A percentile compares a stretch with the other conserved stretches of the same genome.
These are phyloP conservation scores for Steinernema feltiae DNA, from an alignment of 1,140 invertebrate species.

Conservation along the genomic window DNA sequence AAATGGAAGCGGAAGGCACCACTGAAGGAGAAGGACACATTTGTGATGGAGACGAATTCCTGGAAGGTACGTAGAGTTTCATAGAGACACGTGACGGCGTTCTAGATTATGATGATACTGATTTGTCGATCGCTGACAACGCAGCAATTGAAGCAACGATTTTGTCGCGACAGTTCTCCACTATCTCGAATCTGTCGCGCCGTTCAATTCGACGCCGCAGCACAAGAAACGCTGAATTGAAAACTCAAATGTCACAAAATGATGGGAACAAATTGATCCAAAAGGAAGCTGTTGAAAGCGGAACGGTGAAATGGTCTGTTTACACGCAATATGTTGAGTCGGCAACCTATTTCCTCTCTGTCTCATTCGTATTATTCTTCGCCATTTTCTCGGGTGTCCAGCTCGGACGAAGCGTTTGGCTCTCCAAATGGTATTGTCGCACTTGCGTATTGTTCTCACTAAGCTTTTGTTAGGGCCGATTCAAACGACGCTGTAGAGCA, in stretches of 20 bases:
- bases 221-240: background rate
- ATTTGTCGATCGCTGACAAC: slow-evolving; percentile 23
- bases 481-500: slow-evolving; percentile 32
- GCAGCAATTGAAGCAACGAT: slow-evolving; percentile 14
- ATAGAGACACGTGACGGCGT: background rate
- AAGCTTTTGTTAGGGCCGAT: slow-evolving; percentile 21
- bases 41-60: slow-evolving; percentile 22
- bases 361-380: slow-evolving; percentile 34
- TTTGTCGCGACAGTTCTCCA: slow-evolving; percentile 27
- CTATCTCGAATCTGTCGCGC: slow-evolving; percentile 27
- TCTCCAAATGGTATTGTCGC: slow-evolving; percentile 45
- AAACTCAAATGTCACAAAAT: background rate
- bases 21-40: slow-evolving; percentile 14
- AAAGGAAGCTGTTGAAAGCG: slow-evolving; percentile 38
- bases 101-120: slow-evolving; percentile 29
- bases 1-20: slow-evolving; percentile 1
- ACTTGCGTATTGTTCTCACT: background rate
- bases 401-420: slow-evolving; percentile 39
- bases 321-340: slow-evolving; percentile 41
- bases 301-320: slow-evolving; percentile 40
- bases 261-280: slow-evolving; percentile 27
- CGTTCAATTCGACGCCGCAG: background rate
- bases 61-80: slow-evolving; percentile 17
- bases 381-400: slow-evolving; percentile 29
- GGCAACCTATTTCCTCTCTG: slow-evolving; percentile 26